Percentiles rank a stretch among this genome's conserved stretches.
These are phyloP conservation scores for Auanema freiburgensis DNA, from an alignment of 2,888 invertebrate species.

Conservation along the genomic window DNA sequence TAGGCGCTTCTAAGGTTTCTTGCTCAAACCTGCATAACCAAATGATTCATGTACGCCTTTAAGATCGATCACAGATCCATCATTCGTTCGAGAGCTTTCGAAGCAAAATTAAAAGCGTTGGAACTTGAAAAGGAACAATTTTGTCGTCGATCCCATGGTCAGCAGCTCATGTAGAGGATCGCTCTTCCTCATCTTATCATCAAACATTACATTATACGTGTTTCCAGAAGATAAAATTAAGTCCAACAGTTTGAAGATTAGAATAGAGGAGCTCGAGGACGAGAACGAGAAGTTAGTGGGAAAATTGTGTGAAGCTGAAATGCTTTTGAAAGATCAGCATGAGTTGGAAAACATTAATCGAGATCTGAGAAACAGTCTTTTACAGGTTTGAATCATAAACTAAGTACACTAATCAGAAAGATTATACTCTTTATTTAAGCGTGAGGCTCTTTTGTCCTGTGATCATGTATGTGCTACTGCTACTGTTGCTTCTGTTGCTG, in stretches of 20 bases:
- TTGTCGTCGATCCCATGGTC: slow-evolving; percentile 51
- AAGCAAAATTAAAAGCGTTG: slow-evolving; percentile 57
- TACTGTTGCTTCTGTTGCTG: too few relatives aligned
- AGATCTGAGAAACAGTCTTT: slow-evolving; percentile 10
- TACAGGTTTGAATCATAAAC: slow-evolving; percentile 17
- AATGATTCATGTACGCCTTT: neutral
- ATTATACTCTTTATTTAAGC: too few relatives aligned
- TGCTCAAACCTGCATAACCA: slow-evolving; percentile 4
- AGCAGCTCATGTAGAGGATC: slow-evolving; percentile 14
- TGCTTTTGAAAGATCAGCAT: slow-evolving; percentile 20
- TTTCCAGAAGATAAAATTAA: slow-evolving; percentile 54
- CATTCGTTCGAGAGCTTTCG: slow-evolving; percentile 61
- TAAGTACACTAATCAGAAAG: too few relatives aligned
- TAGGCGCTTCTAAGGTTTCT: slow-evolving; percentile 54
- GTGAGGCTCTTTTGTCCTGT: too few relatives aligned
- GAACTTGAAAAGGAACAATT: slow-evolving; percentile 60
- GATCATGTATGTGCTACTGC: too few relatives aligned
- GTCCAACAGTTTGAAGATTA: slow-evolving; percentile 56
- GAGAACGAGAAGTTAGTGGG: slow-evolving; percentile 55
- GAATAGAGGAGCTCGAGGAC: slow-evolving; percentile 53
- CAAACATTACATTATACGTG: too few relatives aligned
- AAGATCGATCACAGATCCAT: slow-evolving; percentile 55
- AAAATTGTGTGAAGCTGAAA: slow-evolving; percentile 40
- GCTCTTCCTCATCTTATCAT: too few relatives aligned
- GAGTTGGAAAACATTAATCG: slow-evolving; percentile 19